Conservation (phyloP, 2,113 vertebrate species). For the Misgurnus anguillicaudatus region DNA sequence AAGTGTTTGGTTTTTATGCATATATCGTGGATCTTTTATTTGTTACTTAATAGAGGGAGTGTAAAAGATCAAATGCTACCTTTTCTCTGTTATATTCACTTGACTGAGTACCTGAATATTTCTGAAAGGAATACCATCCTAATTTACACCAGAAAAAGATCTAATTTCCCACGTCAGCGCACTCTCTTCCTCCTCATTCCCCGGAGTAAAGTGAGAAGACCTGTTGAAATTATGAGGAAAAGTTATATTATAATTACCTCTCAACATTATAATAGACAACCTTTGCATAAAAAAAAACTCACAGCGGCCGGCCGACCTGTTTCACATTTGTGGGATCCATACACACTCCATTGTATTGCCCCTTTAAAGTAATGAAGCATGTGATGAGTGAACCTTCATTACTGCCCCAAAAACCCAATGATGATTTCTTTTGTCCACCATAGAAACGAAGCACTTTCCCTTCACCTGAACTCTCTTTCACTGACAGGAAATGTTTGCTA, state of each 20-base stretch:
- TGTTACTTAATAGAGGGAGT: too few relatives aligned
- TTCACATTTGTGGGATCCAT: slow-evolving; percentile 49
- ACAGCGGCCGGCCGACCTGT: slow-evolving; percentile 31
- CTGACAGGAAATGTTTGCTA: slow-evolving; percentile 48
- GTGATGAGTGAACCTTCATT: slow-evolving; percentile 61
- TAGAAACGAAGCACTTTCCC: slow-evolving; percentile 50
- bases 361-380: slow-evolving; percentile 56
- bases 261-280: slow-evolving; percentile 39
- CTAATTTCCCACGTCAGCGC: slow-evolving; percentile 13
- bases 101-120: not conserved
- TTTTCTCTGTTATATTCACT: too few relatives aligned
- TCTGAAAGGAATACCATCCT: not conserved
- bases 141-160: slow-evolving; percentile 11
- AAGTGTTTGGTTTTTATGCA: too few relatives aligned
- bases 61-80: too few relatives aligned
- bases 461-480: slow-evolving; percentile 44
- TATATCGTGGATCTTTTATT: too few relatives aligned
- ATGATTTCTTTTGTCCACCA: slow-evolving; percentile 57
- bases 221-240: slow-evolving; percentile 52
- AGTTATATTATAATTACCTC: slow-evolving; percentile 57
- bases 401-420: slow-evolving; percentile 50
- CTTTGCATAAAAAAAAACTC: slow-evolving; percentile 11
- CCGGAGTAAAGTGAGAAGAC: slow-evolving; percentile 41
- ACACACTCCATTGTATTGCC: slow-evolving; percentile 53
- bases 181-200: not conserved